Evolutionary conservation across 2,797 vertebrate species (phyloP).

Genomic region (Enteromius afrohamiltoni): DNA sequence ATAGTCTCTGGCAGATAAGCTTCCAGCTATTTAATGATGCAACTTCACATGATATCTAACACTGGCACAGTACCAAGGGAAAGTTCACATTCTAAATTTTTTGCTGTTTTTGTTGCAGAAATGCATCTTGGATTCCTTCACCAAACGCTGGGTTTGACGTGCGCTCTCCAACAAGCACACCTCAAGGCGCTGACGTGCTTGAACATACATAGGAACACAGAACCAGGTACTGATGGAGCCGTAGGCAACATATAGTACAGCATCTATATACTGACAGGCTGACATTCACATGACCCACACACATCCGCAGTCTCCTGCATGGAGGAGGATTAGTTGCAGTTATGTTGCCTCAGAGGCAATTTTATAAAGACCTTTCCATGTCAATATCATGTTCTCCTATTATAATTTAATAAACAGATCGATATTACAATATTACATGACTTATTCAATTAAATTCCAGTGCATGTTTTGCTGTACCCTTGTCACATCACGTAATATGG

Average conservation of each 20-base stretch:
- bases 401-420: constrained; percentile 2
- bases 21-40: constrained; percentile 14
- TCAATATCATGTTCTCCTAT: background rate
- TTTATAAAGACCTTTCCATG: background rate
- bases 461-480: background rate
- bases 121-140: background rate
- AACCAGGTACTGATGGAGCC: background rate
- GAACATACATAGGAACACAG: background rate
- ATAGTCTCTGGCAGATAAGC: constrained; percentile 1
- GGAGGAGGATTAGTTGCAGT: constrained; percentile 11
- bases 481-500: background rate
- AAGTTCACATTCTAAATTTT: background rate
- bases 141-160: background rate
- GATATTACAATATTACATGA: constrained; percentile 9
- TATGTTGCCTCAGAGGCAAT: constrained; percentile 18
- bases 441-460: background rate
- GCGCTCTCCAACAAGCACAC: background rate
- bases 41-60: background rate
- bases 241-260: background rate
- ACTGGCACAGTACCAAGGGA: background rate
- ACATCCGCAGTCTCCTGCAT: background rate
- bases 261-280: constrained; percentile 17
- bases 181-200: background rate
- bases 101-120: constrained; percentile 1
- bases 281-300: constrained; percentile 28